These are phyloP conservation scores for Dicaeum eximium DNA, from an alignment of 2,113 vertebrate species.

Conservation along the genomic window DNA sequence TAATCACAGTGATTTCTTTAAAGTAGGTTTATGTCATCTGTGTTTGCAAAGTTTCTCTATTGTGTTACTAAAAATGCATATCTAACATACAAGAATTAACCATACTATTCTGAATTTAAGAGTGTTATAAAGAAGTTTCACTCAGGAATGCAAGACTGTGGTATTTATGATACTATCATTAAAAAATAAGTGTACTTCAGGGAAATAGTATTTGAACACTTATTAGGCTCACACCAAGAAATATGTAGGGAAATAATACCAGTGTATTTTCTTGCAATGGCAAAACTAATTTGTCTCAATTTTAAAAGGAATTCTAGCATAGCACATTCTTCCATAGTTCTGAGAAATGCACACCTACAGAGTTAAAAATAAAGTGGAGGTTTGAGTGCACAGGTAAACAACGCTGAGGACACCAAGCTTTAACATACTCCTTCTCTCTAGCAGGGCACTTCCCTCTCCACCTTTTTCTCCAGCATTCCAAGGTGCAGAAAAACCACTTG, in stretches of 20 bases:
- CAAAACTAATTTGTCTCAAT: not conserved
- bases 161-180: not conserved
- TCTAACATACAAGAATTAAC: not conserved
- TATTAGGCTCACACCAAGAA: not conserved
- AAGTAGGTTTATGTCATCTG: not conserved
- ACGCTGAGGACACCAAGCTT: not conserved
- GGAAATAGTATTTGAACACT: not conserved
- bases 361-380: not conserved
- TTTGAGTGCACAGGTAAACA: not conserved
- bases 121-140: not conserved
- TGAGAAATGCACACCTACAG: not conserved
- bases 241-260: not conserved
- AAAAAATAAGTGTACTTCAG: not conserved
- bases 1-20: not conserved
- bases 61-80: not conserved
- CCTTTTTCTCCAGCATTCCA: not conserved
- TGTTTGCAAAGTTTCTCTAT: not conserved
- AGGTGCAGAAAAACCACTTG: not conserved
- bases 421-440: not conserved
- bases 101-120: not conserved
- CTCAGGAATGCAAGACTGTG: not conserved
- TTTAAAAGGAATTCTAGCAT: not conserved
- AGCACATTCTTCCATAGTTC: not conserved
- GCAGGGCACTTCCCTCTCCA: not conserved
- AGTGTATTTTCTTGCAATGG: not conserved